Evolutionary conservation across 1,140 invertebrate species (phyloP).

Genomic region (Teleopsis dalmanni): DNA sequence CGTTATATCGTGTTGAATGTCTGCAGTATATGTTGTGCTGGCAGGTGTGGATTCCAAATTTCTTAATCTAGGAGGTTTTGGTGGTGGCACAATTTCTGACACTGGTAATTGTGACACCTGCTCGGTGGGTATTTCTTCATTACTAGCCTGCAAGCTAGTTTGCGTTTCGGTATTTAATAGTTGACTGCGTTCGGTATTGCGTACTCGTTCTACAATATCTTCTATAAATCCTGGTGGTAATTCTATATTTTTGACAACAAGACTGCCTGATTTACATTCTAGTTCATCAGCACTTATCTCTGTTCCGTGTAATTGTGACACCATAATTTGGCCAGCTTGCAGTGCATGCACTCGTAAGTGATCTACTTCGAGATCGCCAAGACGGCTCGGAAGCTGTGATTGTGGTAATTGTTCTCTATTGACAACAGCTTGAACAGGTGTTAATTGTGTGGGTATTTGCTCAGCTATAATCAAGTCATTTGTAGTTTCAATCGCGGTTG

Average conservation of each 20-base stretch:
- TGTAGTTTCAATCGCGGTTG: conserved; percentile 23
- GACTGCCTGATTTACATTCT: conserved; percentile 52
- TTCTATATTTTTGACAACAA: conserved; percentile 57
- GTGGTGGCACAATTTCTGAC: conserved; percentile 19
- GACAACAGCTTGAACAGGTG: conserved; percentile 20
- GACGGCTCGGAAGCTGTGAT: conserved; percentile 26
- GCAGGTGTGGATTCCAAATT: conserved; percentile 30
- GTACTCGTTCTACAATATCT: conserved; percentile 49
- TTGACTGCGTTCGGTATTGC: conserved; percentile 21
- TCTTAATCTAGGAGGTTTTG: conserved; percentile 31
- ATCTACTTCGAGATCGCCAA: conserved; percentile 68
- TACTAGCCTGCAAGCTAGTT: conserved; percentile 33
- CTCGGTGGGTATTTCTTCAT: conserved; percentile 14
- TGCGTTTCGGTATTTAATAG: conserved; percentile 30
- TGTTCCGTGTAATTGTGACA: conserved; percentile 68
- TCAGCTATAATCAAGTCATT: conserved; percentile 15
- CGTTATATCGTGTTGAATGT: conserved; percentile 8
- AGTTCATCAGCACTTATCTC: conserved; percentile 52
- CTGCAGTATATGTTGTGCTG: conserved; percentile 6
- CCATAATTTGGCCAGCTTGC: conserved; percentile 66
- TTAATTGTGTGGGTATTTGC: conserved; percentile 21
- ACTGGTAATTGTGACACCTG: not conserved
- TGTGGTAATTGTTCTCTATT: conserved; percentile 10
- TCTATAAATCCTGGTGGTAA: conserved; percentile 56
- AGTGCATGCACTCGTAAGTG: conserved; percentile 65